Evolutionary conservation across 1,140 invertebrate genomes (phyloP), one percentile per base, ranked within the genome.

Genomic region (Caerostris darwini): DNA sequence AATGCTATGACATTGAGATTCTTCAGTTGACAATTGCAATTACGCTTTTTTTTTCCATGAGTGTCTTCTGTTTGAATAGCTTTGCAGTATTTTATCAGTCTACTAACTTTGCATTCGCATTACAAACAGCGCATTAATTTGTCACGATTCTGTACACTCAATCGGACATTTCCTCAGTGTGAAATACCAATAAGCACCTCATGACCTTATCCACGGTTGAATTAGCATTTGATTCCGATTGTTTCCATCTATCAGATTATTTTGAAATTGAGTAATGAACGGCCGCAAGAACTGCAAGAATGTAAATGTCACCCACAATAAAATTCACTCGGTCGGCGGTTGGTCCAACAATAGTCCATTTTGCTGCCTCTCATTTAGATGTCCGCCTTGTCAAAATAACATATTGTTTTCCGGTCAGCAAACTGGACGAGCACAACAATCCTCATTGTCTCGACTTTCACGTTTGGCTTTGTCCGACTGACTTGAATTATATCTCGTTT

Each of bases 361-460:
- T 77, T 77, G 50, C 10, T 34, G 10, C 8, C 71, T 34, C 53
- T 77, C 71, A 34, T 50, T 53, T 77, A 8, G 71, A 50, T 77
- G 71, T 77, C 34, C 34, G 34, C 71, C 71, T 50, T 77, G 71
- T 77, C 71, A 77, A 50, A 53, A 77, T 77, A 77, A 77, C 71
- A 77, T 77, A 77, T 77, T 77, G 71, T 77, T 77, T 77, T 77
- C 71, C 71, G 71, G 71, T 77, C 71, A 77, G 34, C 71, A 50
- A 77, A 77, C 71, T 77, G 71, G 71, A 77, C 71, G 71, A 77
- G 61, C 34, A 77, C 71, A 77, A 77, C 71, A 77, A 77, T 77
- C 14, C 71, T 77, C 71, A 77, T 77, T 77, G 71, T 77, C 71
- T 77, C 71, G 34, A 77, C 71, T 77, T 77, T 77, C 71, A 77